These are phyloP conservation scores for Eupleurogrammus muticus DNA, from an alignment of 2,797 vertebrate genomes.

Conservation along the genomic window DNA sequence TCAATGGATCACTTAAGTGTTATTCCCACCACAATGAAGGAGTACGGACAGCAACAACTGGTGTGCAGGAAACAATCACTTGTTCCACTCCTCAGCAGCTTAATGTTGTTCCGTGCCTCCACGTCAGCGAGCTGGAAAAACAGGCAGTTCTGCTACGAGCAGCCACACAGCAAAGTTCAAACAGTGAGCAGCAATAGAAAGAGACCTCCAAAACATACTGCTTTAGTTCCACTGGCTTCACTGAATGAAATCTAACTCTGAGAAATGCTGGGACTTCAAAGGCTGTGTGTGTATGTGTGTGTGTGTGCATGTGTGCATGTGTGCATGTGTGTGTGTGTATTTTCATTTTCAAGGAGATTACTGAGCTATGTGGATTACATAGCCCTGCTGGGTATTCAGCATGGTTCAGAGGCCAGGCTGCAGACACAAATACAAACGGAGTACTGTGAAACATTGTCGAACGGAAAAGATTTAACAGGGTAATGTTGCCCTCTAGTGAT, in stretches of 20 bases:
- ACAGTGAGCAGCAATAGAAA: not conserved
- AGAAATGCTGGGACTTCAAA: constrained; percentile 19
- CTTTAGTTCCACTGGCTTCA: constrained; percentile 43
- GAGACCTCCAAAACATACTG: constrained; percentile 19
- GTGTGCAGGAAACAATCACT: constrained; percentile 2
- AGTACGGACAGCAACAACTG: constrained; percentile 31
- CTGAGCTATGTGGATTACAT: constrained; percentile 27
- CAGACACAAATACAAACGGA: constrained; percentile 6
- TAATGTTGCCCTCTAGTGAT: constrained; percentile 57
- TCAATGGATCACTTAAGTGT: not conserved
- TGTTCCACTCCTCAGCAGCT: constrained; percentile 1
- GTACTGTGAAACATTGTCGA: not conserved
- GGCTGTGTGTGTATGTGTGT: not conserved
- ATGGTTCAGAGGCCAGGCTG: constrained; percentile 14
- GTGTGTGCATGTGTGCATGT: not conserved
- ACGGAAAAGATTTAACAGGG: constrained; percentile 2
- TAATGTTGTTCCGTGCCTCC: constrained; percentile 15
- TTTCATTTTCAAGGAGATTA: constrained; percentile 26
- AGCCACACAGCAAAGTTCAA: constrained; percentile 24
- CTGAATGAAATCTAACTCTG: not conserved
- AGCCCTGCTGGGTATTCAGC: constrained; percentile 23
- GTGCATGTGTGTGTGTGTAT: not conserved
- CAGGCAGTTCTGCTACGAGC: not conserved
- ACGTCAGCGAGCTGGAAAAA: constrained; percentile 17
- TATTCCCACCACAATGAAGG: constrained; percentile 5